Evolutionary conservation across 2,888 invertebrate genomes (phyloP).

Genomic region (Pediacus dermestoides): DNA sequence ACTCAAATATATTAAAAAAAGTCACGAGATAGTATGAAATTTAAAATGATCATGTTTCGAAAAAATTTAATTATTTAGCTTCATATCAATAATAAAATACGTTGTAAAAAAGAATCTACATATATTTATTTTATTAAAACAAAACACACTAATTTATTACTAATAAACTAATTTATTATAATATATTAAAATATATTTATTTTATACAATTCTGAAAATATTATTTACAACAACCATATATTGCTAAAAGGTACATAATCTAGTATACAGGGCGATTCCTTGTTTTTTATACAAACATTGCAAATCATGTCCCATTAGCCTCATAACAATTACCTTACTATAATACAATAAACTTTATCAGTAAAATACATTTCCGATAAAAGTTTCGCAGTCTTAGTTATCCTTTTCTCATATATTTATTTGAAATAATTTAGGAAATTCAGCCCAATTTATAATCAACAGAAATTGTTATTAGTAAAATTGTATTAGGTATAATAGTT

Average conservation of each 20-base stretch:
- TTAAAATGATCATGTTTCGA: too few species aligned
- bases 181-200: slow-evolving; percentile 46
- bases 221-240: slow-evolving; percentile 44
- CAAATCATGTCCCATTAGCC: slow-evolving; percentile 44
- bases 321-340: slow-evolving; percentile 37
- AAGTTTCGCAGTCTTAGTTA: slow-evolving; percentile 39
- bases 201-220: slow-evolving; percentile 45
- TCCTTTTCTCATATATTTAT: slow-evolving; percentile 26
- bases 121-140: neutral
- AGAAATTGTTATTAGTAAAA: slow-evolving; percentile 3
- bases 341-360: slow-evolving; percentile 36
- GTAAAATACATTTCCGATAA: slow-evolving; percentile 26
- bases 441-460: slow-evolving; percentile 37
- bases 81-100: too few species aligned
- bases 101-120: too few species aligned
- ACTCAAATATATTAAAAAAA: too few species aligned
- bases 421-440: slow-evolving; percentile 24
- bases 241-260: slow-evolving; percentile 32
- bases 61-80: too few species aligned
- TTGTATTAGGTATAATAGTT: slow-evolving; percentile 1
- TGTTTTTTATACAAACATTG: slow-evolving; percentile 35
- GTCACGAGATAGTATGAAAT: too few species aligned
- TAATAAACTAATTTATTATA: slow-evolving; percentile 27
- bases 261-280: slow-evolving; percentile 21
- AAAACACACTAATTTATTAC: slow-evolving; percentile 1